phyloP scores from a whole-genome alignment of 2,797 vertebrate genomes.

The Vireo griseus region DNA sequence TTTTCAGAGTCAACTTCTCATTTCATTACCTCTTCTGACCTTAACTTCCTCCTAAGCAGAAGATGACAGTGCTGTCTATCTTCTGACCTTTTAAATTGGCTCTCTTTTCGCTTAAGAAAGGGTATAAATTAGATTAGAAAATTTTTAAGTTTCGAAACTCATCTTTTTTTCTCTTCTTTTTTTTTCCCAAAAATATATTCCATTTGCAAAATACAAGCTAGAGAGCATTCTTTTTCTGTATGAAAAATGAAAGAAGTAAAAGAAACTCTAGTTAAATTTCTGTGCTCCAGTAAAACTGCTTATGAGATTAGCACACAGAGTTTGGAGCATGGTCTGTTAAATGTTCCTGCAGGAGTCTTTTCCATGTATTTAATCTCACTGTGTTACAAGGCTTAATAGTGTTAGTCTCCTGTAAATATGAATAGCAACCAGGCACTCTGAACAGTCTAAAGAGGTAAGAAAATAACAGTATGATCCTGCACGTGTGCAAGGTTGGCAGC shows the following conservation, averaged over 20 bases:
- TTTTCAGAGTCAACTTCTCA: not conserved
- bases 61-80: not conserved
- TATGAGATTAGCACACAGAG: not conserved
- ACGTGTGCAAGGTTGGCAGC: not conserved
- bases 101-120: not conserved
- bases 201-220: not conserved
- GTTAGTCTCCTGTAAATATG: not conserved
- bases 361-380: not conserved
- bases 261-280: conserved; percentile 27
- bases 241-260: not conserved
- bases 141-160: not conserved
- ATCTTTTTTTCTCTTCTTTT: not conserved
- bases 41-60: conserved; percentile 13
- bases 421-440: not conserved
- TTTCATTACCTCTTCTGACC: not conserved
- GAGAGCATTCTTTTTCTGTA: not conserved
- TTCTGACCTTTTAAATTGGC: not conserved
- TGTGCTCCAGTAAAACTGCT: not conserved
- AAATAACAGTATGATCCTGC: not conserved
- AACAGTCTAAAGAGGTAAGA: not conserved
- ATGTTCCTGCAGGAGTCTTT: not conserved
- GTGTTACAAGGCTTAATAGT: conserved; percentile 3
- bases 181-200: not conserved
- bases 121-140: not conserved
- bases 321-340: not conserved